These are phyloP conservation scores for Gadus chalcogrammus DNA, from an alignment of 2,113 vertebrate species.

Conservation along the genomic window DNA sequence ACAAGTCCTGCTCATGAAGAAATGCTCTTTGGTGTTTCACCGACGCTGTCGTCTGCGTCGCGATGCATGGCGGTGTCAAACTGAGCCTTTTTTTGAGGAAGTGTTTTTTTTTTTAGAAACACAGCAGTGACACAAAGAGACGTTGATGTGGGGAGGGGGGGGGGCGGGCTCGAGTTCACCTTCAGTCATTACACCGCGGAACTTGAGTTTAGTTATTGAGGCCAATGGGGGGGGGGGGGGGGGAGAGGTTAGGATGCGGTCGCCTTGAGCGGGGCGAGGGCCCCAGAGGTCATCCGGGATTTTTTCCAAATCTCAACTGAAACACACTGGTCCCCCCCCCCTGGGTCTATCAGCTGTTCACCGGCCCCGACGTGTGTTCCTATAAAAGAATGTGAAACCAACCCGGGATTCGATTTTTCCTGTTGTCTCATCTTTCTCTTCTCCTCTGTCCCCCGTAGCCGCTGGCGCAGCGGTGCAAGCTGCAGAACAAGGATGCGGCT, in stretches of 20 bases:
- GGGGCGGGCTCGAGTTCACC: neutral
- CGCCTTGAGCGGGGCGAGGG: too few species aligned
- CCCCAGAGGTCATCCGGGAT: too few species aligned
- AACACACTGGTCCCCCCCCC: neutral
- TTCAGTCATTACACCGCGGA: neutral
- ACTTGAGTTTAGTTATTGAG: neutral
- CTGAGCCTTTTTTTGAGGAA: too few species aligned
- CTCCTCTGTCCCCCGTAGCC: conserved; percentile 72
- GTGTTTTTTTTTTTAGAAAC: too few species aligned
- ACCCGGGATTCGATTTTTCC: neutral
- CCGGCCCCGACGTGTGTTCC: neutral
- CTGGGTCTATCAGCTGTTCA: neutral
- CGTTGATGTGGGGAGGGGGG: neutral
- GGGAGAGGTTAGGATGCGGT: too few species aligned
- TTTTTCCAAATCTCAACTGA: neutral
- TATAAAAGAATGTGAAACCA: neutral
- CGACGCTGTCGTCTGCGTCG: too few species aligned
- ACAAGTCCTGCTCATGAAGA: too few species aligned
- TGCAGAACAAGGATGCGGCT: conserved; percentile 86
- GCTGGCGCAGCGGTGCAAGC: conserved; percentile 76
- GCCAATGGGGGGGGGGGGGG: too few species aligned
- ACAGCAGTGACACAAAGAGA: too few species aligned
- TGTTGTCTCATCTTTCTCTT: conserved; percentile 13
- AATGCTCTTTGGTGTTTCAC: too few species aligned
- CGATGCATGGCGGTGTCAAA: too few species aligned